Evolutionary conservation across 2,797 vertebrate species (phyloP), one percentile per base, ranked within the genome.

Genomic region (Babyrousa celebensis): DNA sequence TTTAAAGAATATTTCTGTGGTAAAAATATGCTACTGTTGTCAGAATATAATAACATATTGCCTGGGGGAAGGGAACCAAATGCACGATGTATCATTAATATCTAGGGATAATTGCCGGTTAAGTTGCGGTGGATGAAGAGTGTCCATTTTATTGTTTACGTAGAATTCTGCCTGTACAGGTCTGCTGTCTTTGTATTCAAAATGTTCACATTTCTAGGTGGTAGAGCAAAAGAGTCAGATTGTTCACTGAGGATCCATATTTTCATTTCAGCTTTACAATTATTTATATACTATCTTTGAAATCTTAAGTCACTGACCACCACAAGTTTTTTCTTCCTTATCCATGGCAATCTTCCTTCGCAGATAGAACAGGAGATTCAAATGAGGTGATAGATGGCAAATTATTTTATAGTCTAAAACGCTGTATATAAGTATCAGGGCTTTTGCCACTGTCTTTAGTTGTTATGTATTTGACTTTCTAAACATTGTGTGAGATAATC

Each of bases 11-110:
- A 91, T 91, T 92, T 88, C 21, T 52, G 5, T 83, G 58, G 14
- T 72, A 77, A 91, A 95, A 85, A 36, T 58, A 91, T 74, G 36
- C 60, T 94, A 16, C n/a, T 71, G 2, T 84, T 95, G 56, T 58
- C 68, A 85, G 58, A 78, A 70, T 23, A 4, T 29, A 92, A 23
- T 75, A 36, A 79, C 16, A 32, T 56, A 48, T 54, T 68, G 23
- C 58, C 27, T 70, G 18, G 54, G 9, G 54, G n/a, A 60, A 78
- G 8, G 52, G 11, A 82, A 72, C 0, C 54, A 78, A 65, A 74
- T 77, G 14, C 6, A 7, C 1, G 6, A 58, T 89, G 48, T 5
- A 32, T 88, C 36, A 80, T 89, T 67, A 54, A 82, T 87, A 84
- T 71, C 15, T 91, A 36, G 6, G 5, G 23, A 18, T 77, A 77